phyloP scores from a whole-genome alignment of 2,113 vertebrate genomes.

The Chaetodon auriga region DNA sequence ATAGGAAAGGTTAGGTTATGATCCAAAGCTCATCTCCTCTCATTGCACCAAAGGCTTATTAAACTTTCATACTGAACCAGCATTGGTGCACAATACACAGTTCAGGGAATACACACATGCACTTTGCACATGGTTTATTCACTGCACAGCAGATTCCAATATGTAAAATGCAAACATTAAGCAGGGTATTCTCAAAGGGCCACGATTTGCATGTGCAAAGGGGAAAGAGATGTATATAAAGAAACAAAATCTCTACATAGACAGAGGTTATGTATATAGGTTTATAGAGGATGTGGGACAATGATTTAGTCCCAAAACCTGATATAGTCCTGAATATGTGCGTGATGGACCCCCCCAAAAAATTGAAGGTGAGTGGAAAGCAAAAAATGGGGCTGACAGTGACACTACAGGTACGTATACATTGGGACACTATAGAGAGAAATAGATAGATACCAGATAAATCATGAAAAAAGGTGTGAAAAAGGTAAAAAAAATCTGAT shows the following conservation, averaged over 20 bases:
- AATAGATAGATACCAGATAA: background rate
- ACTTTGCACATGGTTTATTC: conserved; percentile 49
- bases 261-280: background rate
- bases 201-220: conserved; percentile 41
- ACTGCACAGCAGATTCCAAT: conserved; percentile 48
- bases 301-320: background rate
- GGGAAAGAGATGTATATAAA: conserved; percentile 5
- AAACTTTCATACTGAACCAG: conserved; percentile 75
- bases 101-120: conserved; percentile 63
- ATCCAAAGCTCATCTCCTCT: conserved; percentile 68
- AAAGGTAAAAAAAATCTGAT: background rate
- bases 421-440: background rate
- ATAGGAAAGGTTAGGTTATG: conserved; percentile 59
- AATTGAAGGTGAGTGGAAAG: no score
- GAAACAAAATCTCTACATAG: conserved; percentile 2
- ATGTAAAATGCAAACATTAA: conserved; percentile 57
- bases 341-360: background rate
- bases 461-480: background rate
- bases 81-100: conserved; percentile 44
- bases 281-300: no score
- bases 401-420: background rate
- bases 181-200: conserved; percentile 48
- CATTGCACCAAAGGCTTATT: conserved; percentile 73
- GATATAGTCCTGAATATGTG: background rate
- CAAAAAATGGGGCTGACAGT: background rate